Conservation (phyloP, 2,888 invertebrate species). For the Drosophila mayaguana region DNA sequence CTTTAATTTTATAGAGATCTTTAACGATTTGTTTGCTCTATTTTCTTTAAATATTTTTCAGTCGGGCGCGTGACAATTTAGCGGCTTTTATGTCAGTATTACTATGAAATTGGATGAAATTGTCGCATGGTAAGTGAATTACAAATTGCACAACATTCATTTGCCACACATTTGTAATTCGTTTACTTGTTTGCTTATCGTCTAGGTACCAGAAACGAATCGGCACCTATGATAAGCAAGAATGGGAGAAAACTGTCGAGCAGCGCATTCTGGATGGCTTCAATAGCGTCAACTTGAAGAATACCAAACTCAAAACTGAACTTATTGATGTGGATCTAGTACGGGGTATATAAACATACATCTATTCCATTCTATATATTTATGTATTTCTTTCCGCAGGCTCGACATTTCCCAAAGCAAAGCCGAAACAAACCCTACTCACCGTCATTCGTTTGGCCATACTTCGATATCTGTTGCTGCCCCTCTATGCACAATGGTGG, state of each 20-base stretch:
- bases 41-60: constrained; percentile 18
- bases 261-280: constrained; percentile 95
- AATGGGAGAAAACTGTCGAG: constrained; percentile 98
- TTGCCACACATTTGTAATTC: constrained; percentile 4
- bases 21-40: not conserved
- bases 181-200: not conserved
- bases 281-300: constrained; percentile 92
- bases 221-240: constrained; percentile 97
- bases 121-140: constrained; percentile 83
- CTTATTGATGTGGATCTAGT: constrained; percentile 98
- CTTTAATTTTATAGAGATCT: constrained; percentile 17
- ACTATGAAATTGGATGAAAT: constrained; percentile 86
- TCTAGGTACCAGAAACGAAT: constrained; percentile 97
- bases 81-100: constrained; percentile 74
- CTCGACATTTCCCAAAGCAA: constrained; percentile 97
- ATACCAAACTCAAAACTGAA: constrained; percentile 93
- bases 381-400: constrained; percentile 86
- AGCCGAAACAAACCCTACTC: constrained; percentile 95
- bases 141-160: not conserved
- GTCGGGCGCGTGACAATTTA: constrained; percentile 56
- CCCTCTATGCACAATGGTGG: constrained; percentile 95
- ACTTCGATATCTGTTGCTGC: constrained; percentile 92
- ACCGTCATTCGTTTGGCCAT: constrained; percentile 94
- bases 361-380: not conserved
- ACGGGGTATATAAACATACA: constrained; percentile 87